phyloP scores from a whole-genome alignment of 2,888 invertebrate genomes.

The Pseudococcus viburni region DNA sequence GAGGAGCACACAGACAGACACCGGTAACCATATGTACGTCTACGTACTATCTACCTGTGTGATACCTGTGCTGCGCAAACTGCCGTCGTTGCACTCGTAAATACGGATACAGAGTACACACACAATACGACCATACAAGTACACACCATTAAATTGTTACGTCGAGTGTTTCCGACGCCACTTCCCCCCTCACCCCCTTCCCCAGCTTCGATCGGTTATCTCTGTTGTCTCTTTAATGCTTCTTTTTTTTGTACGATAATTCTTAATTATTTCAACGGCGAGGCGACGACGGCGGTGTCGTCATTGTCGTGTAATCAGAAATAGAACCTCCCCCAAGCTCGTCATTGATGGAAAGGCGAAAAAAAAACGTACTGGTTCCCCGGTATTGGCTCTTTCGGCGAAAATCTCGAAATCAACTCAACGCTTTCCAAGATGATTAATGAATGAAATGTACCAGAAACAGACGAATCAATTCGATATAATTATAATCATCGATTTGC shows the following conservation, averaged over 20 bases:
- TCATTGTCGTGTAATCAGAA: background rate
- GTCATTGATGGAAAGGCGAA: background rate
- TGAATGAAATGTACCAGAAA: no score
- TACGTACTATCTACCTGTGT: background rate
- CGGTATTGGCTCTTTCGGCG: no score
- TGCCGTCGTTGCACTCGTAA: background rate
- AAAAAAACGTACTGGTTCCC: no score
- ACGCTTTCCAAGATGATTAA: no score
- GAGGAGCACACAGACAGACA: background rate
- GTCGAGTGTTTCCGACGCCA: constrained; percentile 39
- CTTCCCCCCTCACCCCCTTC: background rate
- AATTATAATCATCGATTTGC: no score
- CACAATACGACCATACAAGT: background rate
- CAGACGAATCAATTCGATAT: no score
- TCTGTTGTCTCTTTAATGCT: background rate
- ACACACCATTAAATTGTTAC: background rate
- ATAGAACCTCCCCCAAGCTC: background rate
- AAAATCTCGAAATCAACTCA: no score
- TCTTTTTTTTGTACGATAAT: background rate
- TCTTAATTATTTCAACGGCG: background rate
- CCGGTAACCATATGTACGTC: background rate
- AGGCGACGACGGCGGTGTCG: background rate
- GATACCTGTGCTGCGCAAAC: background rate
- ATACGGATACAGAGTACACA: background rate
- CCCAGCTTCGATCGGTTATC: background rate